Conservation (phyloP, 2,113 vertebrate species). For the Dolichotis patagonum region DNA sequence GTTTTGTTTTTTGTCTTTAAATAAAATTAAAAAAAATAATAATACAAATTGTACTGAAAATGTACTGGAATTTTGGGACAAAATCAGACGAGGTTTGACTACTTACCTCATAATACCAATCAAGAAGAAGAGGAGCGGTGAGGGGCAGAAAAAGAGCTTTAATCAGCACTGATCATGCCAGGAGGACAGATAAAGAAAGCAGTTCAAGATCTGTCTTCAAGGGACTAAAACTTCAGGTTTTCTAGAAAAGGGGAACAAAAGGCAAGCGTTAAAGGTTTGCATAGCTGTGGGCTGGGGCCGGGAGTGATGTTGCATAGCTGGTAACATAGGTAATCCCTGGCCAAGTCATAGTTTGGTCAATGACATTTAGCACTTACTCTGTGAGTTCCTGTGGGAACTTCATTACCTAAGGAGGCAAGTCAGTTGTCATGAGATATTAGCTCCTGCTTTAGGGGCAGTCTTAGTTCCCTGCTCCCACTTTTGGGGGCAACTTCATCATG, state of each 20-base stretch:
- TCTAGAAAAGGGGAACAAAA: background rate
- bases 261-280: background rate
- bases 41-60: background rate
- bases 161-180: background rate
- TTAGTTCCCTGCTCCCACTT: background rate
- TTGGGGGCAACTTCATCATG: background rate
- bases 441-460: background rate
- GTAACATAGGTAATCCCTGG: background rate
- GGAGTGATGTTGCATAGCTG: background rate
- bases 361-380: background rate
- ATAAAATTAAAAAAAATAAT: too few species aligned
- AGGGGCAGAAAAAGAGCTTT: background rate
- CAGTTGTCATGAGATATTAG: background rate
- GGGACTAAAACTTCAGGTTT: background rate
- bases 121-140: background rate
- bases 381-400: background rate
- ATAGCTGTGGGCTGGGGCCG: background rate
- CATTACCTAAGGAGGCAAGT: background rate
- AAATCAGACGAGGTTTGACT: background rate
- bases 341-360: background rate
- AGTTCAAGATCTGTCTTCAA: background rate
- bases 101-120: background rate
- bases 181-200: background rate
- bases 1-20: too few species aligned
- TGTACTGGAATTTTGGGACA: background rate